These are phyloP conservation scores for Drosophila pallidifrons DNA, from an alignment of 1,140 invertebrate genomes.

Conservation along the genomic window DNA sequence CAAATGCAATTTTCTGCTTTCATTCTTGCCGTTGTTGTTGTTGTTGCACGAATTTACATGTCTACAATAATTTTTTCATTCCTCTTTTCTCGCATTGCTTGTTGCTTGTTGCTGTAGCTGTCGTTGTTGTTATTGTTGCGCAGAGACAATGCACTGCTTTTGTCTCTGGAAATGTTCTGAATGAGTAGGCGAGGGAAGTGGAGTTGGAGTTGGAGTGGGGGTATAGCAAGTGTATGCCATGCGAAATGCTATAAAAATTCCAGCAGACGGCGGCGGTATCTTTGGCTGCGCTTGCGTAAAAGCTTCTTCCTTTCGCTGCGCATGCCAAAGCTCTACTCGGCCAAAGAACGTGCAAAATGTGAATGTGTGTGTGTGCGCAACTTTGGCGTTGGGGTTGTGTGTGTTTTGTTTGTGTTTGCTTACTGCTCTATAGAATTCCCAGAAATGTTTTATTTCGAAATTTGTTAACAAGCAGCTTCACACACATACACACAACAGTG, in stretches of 20 bases:
- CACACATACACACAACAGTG: slow-evolving; percentile 19
- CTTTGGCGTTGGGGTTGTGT: slow-evolving; percentile 42
- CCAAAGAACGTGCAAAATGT: slow-evolving; percentile 13
- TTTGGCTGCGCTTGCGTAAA: slow-evolving; percentile 68
- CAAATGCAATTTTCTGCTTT: slow-evolving; percentile 65
- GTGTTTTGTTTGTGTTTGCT: slow-evolving; percentile 61
- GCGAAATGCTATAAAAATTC: slow-evolving; percentile 79
- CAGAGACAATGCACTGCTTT: slow-evolving; percentile 49
- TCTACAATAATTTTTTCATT: slow-evolving; percentile 37
- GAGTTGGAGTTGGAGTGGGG: background rate
- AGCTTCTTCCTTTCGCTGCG: slow-evolving; percentile 67
- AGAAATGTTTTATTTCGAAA: slow-evolving; percentile 77
- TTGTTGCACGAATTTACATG: slow-evolving; percentile 77
- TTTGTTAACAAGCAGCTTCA: slow-evolving; percentile 75
- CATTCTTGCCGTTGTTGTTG: slow-evolving; percentile 16
- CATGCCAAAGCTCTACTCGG: slow-evolving; percentile 55
- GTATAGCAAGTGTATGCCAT: slow-evolving; percentile 59
- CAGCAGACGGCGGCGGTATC: slow-evolving; percentile 27
- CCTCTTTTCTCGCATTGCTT: slow-evolving; percentile 9
- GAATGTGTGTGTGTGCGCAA: background rate
- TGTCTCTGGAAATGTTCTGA: slow-evolving; percentile 31
- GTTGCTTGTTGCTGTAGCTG: slow-evolving; percentile 9
- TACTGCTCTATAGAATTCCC: slow-evolving; percentile 60
- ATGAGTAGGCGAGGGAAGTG: background rate
- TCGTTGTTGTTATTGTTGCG: slow-evolving; percentile 13